phyloP scores from a whole-genome alignment of 1,140 invertebrate species.

The Hetaerina americana region DNA sequence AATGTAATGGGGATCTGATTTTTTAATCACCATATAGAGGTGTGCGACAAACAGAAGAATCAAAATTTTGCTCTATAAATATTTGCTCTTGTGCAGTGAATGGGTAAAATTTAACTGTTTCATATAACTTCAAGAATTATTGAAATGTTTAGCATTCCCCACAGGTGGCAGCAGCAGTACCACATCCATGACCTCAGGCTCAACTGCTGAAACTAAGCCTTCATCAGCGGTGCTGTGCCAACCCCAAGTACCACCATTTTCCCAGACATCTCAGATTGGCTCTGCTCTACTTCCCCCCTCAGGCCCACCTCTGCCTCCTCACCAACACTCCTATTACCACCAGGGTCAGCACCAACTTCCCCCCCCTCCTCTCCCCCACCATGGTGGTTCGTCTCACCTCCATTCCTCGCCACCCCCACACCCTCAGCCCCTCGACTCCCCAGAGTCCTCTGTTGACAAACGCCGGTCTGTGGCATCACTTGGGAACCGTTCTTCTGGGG shows the following conservation, averaged over 20 bases:
- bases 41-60: too few relatives aligned
- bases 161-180: conserved; percentile 35
- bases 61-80: too few relatives aligned
- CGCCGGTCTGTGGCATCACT: conserved; percentile 55
- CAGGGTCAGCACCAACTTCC: conserved; percentile 1
- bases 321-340: not conserved
- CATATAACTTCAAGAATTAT: not conserved
- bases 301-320: conserved; percentile 1
- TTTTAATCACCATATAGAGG: too few relatives aligned
- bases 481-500: conserved; percentile 55
- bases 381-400: conserved; percentile 17
- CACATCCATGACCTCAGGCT: conserved; percentile 43
- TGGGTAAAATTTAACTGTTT: too few relatives aligned
- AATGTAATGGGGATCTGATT: too few relatives aligned
- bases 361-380: not conserved
- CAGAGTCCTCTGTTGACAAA: conserved; percentile 48
- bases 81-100: too few relatives aligned
- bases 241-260: not conserved
- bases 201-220: conserved; percentile 54
- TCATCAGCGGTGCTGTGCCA: conserved; percentile 45
- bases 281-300: not conserved
- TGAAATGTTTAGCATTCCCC: conserved; percentile 1
- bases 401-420: conserved; percentile 13
- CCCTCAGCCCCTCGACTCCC: conserved; percentile 36
- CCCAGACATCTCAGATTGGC: not conserved